Conservation (phyloP, 2,888 invertebrate genomes). For the Harpalus rufipes region DNA sequence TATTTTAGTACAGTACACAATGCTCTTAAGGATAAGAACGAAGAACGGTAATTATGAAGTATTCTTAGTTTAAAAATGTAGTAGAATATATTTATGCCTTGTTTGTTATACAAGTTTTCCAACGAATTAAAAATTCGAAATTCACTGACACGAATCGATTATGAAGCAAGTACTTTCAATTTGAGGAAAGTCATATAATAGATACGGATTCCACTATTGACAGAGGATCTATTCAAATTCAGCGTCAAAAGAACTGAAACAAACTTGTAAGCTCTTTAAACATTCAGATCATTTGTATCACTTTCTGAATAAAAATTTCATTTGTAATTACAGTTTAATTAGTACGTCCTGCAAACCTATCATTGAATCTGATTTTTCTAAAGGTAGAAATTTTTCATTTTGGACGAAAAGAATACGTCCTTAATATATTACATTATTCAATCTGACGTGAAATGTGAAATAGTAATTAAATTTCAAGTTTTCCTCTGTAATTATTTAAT, state of each 20-base stretch:
- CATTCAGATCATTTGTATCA: constrained; percentile 12
- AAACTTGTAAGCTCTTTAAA: constrained; percentile 10
- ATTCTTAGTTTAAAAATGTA: too few species aligned
- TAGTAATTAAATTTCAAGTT: constrained; percentile 1
- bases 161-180: too few species aligned
- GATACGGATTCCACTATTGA: background rate
- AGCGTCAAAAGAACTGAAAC: background rate
- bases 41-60: too few species aligned
- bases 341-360: background rate
- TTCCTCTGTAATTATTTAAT: background rate
- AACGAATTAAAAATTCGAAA: too few species aligned
- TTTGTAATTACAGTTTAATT: constrained; percentile 27
- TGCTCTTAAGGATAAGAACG: too few species aligned
- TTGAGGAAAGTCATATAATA: too few species aligned
- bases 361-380: constrained; percentile 17
- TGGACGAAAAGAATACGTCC: background rate
- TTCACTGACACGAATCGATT: too few species aligned
- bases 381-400: constrained; percentile 6
- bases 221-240: background rate
- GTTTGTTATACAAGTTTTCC: too few species aligned
- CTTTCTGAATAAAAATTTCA: constrained; percentile 16
- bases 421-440: constrained; percentile 4
- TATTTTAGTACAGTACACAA: too few species aligned
- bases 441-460: background rate
- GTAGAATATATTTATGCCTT: too few species aligned